These are phyloP conservation scores for Furnarius figulus DNA, from an alignment of 2,113 vertebrate genomes.

Conservation along the genomic window DNA sequence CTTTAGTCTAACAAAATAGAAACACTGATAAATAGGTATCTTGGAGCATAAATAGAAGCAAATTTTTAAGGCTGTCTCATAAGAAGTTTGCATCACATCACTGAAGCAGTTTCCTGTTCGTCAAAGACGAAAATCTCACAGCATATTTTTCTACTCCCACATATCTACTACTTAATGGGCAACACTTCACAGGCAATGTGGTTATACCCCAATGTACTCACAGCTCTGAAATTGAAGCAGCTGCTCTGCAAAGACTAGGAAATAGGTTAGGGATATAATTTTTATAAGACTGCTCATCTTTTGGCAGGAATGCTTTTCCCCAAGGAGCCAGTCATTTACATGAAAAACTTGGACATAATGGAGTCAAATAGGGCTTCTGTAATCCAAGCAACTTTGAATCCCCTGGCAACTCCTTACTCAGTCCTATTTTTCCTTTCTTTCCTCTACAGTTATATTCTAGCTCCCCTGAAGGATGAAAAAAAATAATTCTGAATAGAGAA, in stretches of 20 bases:
- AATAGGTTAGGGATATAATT: constrained; percentile 55
- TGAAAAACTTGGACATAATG: constrained; percentile 32
- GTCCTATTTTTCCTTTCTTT: not conserved
- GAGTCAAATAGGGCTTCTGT: constrained; percentile 4
- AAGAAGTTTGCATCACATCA: constrained; percentile 22
- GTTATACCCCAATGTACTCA: not conserved
- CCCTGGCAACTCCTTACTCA: not conserved
- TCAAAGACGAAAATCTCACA: constrained; percentile 41
- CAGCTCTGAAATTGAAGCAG: constrained; percentile 55
- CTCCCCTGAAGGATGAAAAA: not conserved
- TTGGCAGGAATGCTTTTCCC: constrained; percentile 29
- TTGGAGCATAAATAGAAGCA: not conserved
- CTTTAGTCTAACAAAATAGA: not conserved
- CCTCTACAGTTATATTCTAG: not conserved
- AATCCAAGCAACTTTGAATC: not conserved
- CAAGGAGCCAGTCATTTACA: constrained; percentile 16
- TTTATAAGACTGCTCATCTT: constrained; percentile 66
- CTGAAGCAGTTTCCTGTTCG: not conserved
- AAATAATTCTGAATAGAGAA: not conserved
- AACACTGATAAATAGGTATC: not conserved
- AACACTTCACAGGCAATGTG: constrained; percentile 42
- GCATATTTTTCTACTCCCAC: constrained; percentile 32
- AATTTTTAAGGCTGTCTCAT: constrained; percentile 3
- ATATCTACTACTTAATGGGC: constrained; percentile 49
- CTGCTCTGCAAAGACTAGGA: constrained; percentile 51